A percentile compares a stretch with the other conserved stretches of the same genome.
phyloP scores from a whole-genome alignment of 2,888 invertebrate genomes.

The Morpho achilles region DNA sequence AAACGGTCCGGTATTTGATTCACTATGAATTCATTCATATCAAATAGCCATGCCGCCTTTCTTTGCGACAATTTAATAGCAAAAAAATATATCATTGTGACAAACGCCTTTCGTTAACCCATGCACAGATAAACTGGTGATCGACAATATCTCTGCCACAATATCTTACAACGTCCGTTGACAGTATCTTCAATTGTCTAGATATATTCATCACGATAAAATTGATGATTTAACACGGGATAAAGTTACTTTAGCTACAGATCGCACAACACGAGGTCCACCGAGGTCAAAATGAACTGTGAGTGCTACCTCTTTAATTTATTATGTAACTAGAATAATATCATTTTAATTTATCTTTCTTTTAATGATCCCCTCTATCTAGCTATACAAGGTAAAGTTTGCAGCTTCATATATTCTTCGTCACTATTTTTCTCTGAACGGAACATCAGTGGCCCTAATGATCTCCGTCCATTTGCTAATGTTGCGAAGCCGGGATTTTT shows the following conservation, averaged over 20 bases:
- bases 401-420: not conserved
- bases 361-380: too few species aligned
- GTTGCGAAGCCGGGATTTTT: too few species aligned
- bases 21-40: too few species aligned
- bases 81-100: constrained; percentile 5
- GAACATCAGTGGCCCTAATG: too few species aligned
- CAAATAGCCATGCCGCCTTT: too few species aligned
- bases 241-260: constrained; percentile 50
- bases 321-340: too few species aligned
- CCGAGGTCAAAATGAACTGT: constrained; percentile 65
- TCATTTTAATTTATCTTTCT: not conserved
- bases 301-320: constrained; percentile 36
- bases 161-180: constrained; percentile 41
- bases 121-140: constrained; percentile 47
- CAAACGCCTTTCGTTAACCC: constrained; percentile 22
- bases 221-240: constrained; percentile 46
- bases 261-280: constrained; percentile 45
- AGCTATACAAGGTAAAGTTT: too few species aligned
- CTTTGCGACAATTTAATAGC: constrained; percentile 14
- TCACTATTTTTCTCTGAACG: too few species aligned
- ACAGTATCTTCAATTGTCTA: constrained; percentile 46
- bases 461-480: too few species aligned
- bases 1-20: too few species aligned
- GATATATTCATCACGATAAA: constrained; percentile 64
- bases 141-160: constrained; percentile 54